phyloP scores from a whole-genome alignment of 2,888 invertebrate genomes.

The Amiota minor region DNA sequence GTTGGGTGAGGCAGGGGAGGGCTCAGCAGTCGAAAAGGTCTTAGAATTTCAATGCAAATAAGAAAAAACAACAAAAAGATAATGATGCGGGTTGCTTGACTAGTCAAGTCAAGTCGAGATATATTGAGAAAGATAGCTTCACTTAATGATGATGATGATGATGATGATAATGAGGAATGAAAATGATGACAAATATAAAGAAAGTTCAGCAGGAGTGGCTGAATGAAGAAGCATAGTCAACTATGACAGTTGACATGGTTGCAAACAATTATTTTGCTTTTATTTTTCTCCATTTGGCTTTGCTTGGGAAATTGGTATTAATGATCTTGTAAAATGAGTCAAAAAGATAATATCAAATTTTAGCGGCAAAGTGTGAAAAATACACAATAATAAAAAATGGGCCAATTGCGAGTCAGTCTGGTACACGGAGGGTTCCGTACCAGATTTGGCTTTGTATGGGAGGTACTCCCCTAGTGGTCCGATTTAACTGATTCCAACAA shows the following conservation, averaged over 20 bases:
- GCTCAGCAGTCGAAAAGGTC: neutral
- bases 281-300: neutral
- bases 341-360: constrained; percentile 42
- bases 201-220: neutral
- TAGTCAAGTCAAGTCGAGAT: constrained; percentile 3
- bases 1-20: neutral
- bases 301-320: constrained; percentile 4
- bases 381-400: too few species aligned
- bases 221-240: too few species aligned
- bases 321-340: constrained; percentile 16
- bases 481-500: too few species aligned
- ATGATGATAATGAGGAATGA: neutral
- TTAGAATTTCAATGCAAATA: neutral
- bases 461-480: too few species aligned
- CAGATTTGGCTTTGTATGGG: too few species aligned
- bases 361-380: constrained; percentile 63
- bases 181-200: neutral
- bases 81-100: constrained; percentile 21
- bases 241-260: neutral
- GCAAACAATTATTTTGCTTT: neutral
- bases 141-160: neutral
- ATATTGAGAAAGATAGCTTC: too few species aligned
- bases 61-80: neutral
- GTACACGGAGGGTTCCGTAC: too few species aligned
- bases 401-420: too few species aligned